Conservation (phyloP, 92 coral and sea anemone species). For the Siderastrea radians region DNA sequence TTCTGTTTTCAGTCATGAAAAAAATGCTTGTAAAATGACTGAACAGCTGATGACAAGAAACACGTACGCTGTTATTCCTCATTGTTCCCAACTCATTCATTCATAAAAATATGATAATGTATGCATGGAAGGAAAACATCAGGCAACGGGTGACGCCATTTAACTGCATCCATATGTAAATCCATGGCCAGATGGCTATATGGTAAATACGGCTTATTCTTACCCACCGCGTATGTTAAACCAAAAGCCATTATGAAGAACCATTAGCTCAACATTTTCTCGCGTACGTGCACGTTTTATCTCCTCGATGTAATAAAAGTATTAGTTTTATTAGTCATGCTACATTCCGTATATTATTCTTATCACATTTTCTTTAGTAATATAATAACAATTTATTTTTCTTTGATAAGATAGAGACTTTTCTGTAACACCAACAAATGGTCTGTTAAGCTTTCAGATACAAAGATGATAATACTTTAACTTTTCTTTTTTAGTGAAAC, state of each 20-base stretch:
- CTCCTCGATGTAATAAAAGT: too few species aligned
- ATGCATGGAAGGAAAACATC: slow-evolving; percentile 13
- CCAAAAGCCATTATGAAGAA: background rate
- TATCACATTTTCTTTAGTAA: too few species aligned
- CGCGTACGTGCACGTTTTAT: too few species aligned
- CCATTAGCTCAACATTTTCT: too few species aligned
- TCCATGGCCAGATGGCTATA: background rate
- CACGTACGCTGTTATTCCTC: background rate
- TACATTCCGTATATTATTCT: too few species aligned
- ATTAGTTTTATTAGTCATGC: too few species aligned
- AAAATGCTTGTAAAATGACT: background rate
- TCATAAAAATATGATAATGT: background rate
- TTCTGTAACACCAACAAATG: too few species aligned
- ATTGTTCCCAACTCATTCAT: slow-evolving; percentile 8
- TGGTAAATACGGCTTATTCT: background rate
- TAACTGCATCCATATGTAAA: background rate
- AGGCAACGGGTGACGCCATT: background rate
- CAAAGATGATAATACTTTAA: too few species aligned
- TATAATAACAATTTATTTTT: too few species aligned
- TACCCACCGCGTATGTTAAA: background rate
- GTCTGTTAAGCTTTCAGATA: too few species aligned
- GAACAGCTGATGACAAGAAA: background rate
- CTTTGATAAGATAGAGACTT: too few species aligned
- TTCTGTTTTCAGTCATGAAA: background rate
- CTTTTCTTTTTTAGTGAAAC: too few species aligned